phyloP scores from a whole-genome alignment of 1,140 invertebrate genomes.

The Drosophila nigromelanica region DNA sequence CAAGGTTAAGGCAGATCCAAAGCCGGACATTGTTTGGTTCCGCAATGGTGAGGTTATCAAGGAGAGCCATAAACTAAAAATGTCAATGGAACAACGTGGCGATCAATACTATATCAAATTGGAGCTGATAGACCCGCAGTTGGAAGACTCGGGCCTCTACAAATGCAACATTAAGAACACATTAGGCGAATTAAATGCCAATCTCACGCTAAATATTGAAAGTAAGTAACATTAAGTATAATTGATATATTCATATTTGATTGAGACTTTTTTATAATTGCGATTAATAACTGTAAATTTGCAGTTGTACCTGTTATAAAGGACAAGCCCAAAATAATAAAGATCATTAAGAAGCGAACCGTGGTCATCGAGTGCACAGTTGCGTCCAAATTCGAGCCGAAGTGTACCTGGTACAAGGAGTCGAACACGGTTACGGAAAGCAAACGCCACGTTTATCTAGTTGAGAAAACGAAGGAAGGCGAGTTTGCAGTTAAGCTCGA shows the following conservation, averaged over 20 bases:
- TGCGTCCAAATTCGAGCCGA: conserved; percentile 93
- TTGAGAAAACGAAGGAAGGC: conserved; percentile 79
- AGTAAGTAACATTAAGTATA: conserved; percentile 88
- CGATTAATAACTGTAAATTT: no score
- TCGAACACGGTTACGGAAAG: conserved; percentile 90
- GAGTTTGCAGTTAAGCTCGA: conserved; percentile 95
- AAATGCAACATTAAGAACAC: conserved; percentile 99
- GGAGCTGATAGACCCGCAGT: conserved; percentile 95
- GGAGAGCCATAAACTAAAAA: conserved; percentile 92
- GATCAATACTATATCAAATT: conserved; percentile 95
- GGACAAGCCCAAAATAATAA: conserved; percentile 94
- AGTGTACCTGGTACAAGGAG: conserved; percentile 96
- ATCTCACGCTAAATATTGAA: conserved; percentile 98
- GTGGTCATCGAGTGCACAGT: conserved; percentile 96
- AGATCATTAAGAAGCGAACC: conserved; percentile 94
- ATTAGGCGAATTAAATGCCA: conserved; percentile 97
- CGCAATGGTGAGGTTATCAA: conserved; percentile 91
- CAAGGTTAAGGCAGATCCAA: conserved; percentile 96
- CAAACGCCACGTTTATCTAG: conserved; percentile 68
- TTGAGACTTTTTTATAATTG: no score
- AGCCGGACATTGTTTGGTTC: conserved; percentile 97
- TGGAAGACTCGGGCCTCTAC: conserved; percentile 98
- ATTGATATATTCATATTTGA: no score
- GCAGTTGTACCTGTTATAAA: conserved; percentile 97
- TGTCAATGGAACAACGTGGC: conserved; percentile 89